Evolutionary conservation across 2,797 vertebrate species (phyloP), one percentile per base, ranked within the genome.

Genomic region (Sebastes paucispinis): DNA sequence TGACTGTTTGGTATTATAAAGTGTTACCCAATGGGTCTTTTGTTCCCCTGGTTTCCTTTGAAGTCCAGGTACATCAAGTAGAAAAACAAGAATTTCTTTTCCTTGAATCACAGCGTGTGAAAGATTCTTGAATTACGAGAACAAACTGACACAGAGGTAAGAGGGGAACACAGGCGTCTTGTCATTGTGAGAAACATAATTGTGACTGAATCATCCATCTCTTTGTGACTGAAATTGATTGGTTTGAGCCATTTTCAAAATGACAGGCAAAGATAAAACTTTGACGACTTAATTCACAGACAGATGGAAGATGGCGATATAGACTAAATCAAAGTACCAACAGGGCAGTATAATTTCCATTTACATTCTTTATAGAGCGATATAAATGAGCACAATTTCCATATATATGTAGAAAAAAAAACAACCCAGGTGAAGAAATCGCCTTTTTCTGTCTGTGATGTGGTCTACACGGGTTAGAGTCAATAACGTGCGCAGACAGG

Each of bases 371-470:
- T 75, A 81, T 36, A 3, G 55, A 73, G 70, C 25, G 13, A 79
- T 74, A 86, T 47, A 85, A 91, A 84, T 75, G 75, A 77, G 36
- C 9, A 2, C 64, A 55, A 89, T 92, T 83, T 86, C 74, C 85
- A 89, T 82, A 69, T 79, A 80, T 87, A 90, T 86, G 59, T 68
- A 9, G 3, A 29, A 6, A 4, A 8, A 43, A 58, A 47, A 64
- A 72, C 29, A 20, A 75, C 3, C 25, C 43, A 84, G 62, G 62
- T 79, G 69, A 85, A 50, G 8, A 80, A 83, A 89, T 66, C 0
- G 2, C 20, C 4, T 36, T 59, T 57, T 67, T 58, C 39, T 83
- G 77, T 84, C 77, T 52, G 36, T 1, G 24, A 79, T 75, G 69
- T 31, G 54, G 65, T 65, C 39, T 25, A 57, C 76, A 77, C 32